These are phyloP conservation scores for Diplosoma virens DNA, from an alignment of 23 tunicate genomes.

Conservation along the genomic window DNA sequence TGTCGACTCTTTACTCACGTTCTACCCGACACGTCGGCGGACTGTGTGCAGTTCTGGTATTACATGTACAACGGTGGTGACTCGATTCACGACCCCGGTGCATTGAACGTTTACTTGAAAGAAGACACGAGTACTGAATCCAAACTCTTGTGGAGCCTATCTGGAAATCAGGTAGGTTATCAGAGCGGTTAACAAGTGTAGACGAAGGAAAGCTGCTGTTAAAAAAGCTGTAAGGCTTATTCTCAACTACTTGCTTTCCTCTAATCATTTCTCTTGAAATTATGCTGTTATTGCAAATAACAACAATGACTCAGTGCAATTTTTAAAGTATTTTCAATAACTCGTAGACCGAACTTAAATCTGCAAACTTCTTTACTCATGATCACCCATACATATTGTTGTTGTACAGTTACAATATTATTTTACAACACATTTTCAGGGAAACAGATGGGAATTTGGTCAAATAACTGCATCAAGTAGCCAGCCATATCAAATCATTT, in stretches of 20 bases:
- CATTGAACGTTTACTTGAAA: slow-evolving; percentile 65
- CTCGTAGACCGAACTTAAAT: neutral
- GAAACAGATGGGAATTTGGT: slow-evolving; percentile 64
- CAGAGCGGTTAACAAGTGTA: too few species aligned
- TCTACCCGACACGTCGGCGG: slow-evolving; percentile 38
- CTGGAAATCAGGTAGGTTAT: slow-evolving; percentile 94
- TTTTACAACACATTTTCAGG: slow-evolving; percentile 44
- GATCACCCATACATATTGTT: too few species aligned
- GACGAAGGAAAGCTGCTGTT: too few species aligned
- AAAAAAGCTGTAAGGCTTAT: too few species aligned
- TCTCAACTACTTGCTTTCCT: too few species aligned
- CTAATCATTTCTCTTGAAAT: too few species aligned
- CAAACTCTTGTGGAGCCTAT: slow-evolving; percentile 32
- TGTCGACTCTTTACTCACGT: slow-evolving; percentile 68
- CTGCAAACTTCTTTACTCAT: too few species aligned
- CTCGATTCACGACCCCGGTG: slow-evolving; percentile 62
- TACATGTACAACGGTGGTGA: slow-evolving; percentile 71
- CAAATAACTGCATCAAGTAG: slow-evolving; percentile 41
- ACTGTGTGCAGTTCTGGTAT: slow-evolving; percentile 88
- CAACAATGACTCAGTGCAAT: too few species aligned
- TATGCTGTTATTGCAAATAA: too few species aligned
- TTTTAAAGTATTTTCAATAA: neutral
- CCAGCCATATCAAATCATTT: slow-evolving; percentile 41
- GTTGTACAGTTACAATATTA: too few species aligned
- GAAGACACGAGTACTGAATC: slow-evolving; percentile 15